Percentiles rank a stretch among this genome's conserved stretches.
These are phyloP conservation scores for Allobates femoralis DNA, from an alignment of 2,797 vertebrate species.

Conservation along the genomic window DNA sequence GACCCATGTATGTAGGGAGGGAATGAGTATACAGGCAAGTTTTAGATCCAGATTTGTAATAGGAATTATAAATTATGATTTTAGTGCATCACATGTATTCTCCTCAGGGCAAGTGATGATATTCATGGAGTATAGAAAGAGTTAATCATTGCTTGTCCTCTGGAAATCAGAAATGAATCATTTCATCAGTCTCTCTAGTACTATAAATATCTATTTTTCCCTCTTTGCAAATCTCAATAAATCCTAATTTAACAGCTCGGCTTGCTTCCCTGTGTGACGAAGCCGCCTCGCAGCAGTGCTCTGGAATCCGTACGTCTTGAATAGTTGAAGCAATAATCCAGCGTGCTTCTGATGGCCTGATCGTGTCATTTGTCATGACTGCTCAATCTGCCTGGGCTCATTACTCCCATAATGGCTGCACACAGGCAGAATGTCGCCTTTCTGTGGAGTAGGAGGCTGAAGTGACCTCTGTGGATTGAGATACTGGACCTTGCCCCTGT, in stretches of 20 bases:
- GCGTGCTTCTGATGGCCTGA: constrained; percentile 55
- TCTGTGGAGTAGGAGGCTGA: constrained; percentile 41
- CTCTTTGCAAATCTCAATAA: constrained; percentile 59
- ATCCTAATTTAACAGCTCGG: constrained; percentile 60
- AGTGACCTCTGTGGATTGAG: constrained; percentile 34
- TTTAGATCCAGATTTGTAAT: not conserved
- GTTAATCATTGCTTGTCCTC: constrained; percentile 43
- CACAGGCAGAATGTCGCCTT: constrained; percentile 30
- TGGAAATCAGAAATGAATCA: constrained; percentile 51
- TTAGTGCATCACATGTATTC: not conserved
- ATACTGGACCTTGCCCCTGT: not conserved
- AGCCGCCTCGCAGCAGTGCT: constrained; percentile 57
- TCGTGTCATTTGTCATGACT: constrained; percentile 63
- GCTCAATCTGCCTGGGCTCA: constrained; percentile 62
- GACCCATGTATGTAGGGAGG: not conserved
- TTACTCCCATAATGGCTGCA: constrained; percentile 56
- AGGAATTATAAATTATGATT: not conserved
- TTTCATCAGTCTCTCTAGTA: constrained; percentile 47
- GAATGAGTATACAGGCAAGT: not conserved
- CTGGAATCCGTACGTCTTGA: constrained; percentile 54
- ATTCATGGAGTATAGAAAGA: not conserved
- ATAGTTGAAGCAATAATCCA: constrained; percentile 61
- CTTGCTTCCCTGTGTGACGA: constrained; percentile 55
- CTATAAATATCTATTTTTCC: constrained; percentile 62
- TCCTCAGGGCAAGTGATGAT: not conserved